Conservation (phyloP, 1,140 invertebrate genomes). For the Bilobella aurantiaca region DNA sequence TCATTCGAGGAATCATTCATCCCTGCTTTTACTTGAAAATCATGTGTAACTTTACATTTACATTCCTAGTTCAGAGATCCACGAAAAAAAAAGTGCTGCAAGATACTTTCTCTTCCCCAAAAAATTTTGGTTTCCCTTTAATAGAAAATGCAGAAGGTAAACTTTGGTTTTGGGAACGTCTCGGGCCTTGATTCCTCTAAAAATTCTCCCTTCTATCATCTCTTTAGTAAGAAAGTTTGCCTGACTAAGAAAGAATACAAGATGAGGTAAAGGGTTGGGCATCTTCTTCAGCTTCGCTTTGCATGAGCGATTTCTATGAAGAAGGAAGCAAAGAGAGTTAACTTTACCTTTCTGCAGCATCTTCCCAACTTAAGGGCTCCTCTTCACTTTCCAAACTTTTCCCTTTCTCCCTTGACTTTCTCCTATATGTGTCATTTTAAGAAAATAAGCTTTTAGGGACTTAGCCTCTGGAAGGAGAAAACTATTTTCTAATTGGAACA, state of each 20-base stretch:
- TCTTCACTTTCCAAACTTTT: not conserved
- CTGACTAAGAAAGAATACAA: slow-evolving; percentile 22
- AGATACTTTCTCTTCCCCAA: not conserved
- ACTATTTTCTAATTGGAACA: slow-evolving; percentile 4
- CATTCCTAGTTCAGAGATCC: no score
- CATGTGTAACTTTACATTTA: not conserved
- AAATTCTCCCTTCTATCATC: not conserved
- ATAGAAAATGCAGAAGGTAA: not conserved
- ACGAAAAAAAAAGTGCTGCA: not conserved
- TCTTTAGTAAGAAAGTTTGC: slow-evolving; percentile 20
- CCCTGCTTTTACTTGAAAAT: not conserved
- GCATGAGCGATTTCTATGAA: not conserved
- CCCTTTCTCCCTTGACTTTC: not conserved
- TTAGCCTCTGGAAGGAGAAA: not conserved
- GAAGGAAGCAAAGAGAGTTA: not conserved
- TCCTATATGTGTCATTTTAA: not conserved
- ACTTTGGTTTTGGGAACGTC: not conserved
- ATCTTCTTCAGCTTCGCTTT: slow-evolving; percentile 1
- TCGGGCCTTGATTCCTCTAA: not conserved
- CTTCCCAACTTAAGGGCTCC: not conserved
- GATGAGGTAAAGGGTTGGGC: slow-evolving; percentile 13
- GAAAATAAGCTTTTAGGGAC: not conserved
- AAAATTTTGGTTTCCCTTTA: not conserved
- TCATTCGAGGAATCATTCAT: not conserved
- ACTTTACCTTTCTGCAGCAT: not conserved